Evolutionary conservation across 1,140 invertebrate species (phyloP), one percentile per base, ranked within the genome.

Genomic region (Brachionus manjavacas): DNA sequence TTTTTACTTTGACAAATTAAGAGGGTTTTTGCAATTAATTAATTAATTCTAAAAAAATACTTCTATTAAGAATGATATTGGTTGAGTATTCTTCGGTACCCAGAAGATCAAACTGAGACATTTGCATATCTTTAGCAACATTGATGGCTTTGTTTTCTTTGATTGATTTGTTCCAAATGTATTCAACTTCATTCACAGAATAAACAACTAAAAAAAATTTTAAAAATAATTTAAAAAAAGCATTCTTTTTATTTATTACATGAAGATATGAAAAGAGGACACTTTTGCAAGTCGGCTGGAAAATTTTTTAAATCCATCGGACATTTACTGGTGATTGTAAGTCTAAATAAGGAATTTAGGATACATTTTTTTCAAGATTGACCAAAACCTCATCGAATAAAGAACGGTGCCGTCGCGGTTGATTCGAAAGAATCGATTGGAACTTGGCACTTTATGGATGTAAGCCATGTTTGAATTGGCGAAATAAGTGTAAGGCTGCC

Each of bases 321-420:
- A 90, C 97, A 99, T 85, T 94, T 95, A 1, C 96, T 96, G 90
- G 96, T 96, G 84, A 99, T 96, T 11, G 97, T 99, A 87, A 99
- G 90, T 88, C 97, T 96, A 2, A n/a, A 39, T 7, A 39, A 64
- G n/a, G 12, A 68, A 41, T 64, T 64, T 25, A 25, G 16, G 12
- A 2, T 70, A 52, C 68, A 6, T 28, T 31, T 49, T n/a, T 31
- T 60, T 55, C 25, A 20, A 35, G 31, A 6, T 35, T 35, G 31
- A 6, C 7, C 31, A 35, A 35, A 89, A 96, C 95, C 96, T 93
- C 93, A 95, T 95, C 2, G 96, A 98, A 88, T 97, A 97, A 14
- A 97, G 91, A 85, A 98, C 95, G 85, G 94, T 93, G 1, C 96
- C 96, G 86, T 97, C 93, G 87, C 90, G 86, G 43, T 91, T 87